phyloP scores from a whole-genome alignment of 2,113 vertebrate species.

The Upupa epops region DNA sequence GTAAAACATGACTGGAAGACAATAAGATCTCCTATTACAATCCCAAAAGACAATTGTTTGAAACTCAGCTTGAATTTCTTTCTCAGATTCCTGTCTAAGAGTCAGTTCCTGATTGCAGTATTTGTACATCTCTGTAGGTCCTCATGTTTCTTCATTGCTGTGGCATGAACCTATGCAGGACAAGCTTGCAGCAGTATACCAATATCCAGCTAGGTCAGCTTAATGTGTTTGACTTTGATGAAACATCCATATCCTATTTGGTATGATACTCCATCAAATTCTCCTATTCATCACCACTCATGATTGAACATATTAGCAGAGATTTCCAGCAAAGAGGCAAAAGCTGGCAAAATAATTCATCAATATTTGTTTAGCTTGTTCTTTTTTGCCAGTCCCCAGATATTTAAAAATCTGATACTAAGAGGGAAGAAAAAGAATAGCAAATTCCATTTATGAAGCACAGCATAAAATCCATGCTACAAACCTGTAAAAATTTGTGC shows the following conservation, averaged over 20 bases:
- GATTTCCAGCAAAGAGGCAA: neutral
- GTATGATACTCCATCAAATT: neutral
- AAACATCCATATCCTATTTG: neutral
- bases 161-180: constrained; percentile 21
- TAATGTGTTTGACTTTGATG: neutral
- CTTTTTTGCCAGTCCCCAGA: neutral
- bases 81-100: neutral
- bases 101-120: constrained; percentile 3
- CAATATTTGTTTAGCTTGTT: neutral
- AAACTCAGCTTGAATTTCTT: constrained; percentile 24
- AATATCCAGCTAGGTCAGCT: constrained; percentile 23
- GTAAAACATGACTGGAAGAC: neutral
- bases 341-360: neutral
- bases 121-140: constrained; percentile 31
- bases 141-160: constrained; percentile 6
- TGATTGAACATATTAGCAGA: neutral
- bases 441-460: neutral
- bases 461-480: neutral
- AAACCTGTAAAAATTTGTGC: neutral
- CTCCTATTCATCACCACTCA: neutral
- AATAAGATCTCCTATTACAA: neutral
- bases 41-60: constrained; percentile 34
- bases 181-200: constrained; percentile 25
- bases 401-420: neutral
- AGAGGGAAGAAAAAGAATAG: neutral